Evolutionary conservation across 2,888 invertebrate species (phyloP), one percentile per base, ranked within the genome.

Genomic region (Andricus curvator): DNA sequence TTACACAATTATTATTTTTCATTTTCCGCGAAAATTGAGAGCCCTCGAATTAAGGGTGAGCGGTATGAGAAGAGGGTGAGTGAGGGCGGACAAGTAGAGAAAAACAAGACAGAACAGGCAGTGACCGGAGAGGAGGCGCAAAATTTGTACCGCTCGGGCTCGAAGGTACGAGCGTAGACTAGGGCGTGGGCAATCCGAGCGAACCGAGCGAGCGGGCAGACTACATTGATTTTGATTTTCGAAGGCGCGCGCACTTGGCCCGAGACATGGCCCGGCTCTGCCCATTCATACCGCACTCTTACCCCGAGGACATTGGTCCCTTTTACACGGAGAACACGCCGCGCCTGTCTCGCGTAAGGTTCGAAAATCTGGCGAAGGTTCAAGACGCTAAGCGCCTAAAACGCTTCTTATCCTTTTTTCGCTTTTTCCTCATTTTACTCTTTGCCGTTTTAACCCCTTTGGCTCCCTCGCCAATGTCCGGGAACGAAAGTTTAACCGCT

Each of bases 161-260:
- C 65, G 65, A 78, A 82, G 81, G 81, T 82, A 79, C 77, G 66
- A 77, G 82, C 82, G 82, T 82, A 78, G 88, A 88, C 87, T 87
- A 88, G 90, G 90, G 89, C 90, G 89, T 90, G 87, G 90, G 87
- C 88, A 87, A 87, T 86, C 79, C 77, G 78, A 77, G 84, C 81
- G 68, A 83, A 64, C 78, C 81, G 82, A 80, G 80, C 77, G 84
- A 80, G 81, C 81, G 83, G 85, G 80, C 81, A 74, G 86, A 90
- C 88, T 88, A 90, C 90, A 91, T 91, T 90, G 90, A 90, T 91
- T 90, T 91, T 90, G 91, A 90, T 91, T 91, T 91, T 90, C 89
- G 87, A 88, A 90, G 90, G 89, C 88, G 89, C 88, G 89, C 89
- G 88, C 89, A 86, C 86, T 87, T 86, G 81, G 84, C 84, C 80